Base-by-base conservation (phyloP, 2,888 invertebrate species). In the Orchesella flavescens region DNA sequence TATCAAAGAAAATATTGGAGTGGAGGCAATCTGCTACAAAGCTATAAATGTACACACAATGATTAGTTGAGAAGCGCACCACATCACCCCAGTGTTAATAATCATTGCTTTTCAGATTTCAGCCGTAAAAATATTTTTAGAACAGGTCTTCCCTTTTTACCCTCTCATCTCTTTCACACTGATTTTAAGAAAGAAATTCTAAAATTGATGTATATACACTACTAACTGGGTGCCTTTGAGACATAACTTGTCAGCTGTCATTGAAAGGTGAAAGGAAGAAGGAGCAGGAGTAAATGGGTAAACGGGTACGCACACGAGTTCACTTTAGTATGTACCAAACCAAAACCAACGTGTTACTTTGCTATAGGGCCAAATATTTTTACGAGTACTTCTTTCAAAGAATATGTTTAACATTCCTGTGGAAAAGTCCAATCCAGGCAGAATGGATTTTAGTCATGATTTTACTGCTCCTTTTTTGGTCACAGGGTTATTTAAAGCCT, bases 211-310 rank as follows among this genome's bases (percentile, higher is more conserved):
- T 44, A 19, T 55, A 19, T 61, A 43, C 7, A 12, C 23, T 23
- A 10, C 34, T 34, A 34, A 34, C 9, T 57, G 55, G 72, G 72
- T 79, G 79, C 79, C 79, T 79, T 72, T 55, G 43, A 79, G 79
- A 69, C 79, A 79, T 79, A 63, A 79, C 79, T 72, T 79, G 79
- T 79, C 79, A 79, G 79, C 72, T 78, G 69, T 63, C 69, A 19
- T 53, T 69, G 61, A 61, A 77, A 71, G 21, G 71, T 59, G 68
- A 68, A 49, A 59, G 78, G n/a, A n/a, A n/a, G n/a, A n/a, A n/a
- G n/a, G n/a, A n/a, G n/a, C n/a, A n/a, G n/a, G n/a, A n/a, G n/a
- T n/a, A n/a, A n/a, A n/a, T n/a, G n/a, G n/a, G n/a, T n/a, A n/a
- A n/a, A n/a, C n/a, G n/a, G 61, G 69, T 61, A 23, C 23, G 10